These are phyloP conservation scores for Drosophila sp. DNA, from an alignment of 1,140 invertebrate genomes.

Conservation along the genomic window DNA sequence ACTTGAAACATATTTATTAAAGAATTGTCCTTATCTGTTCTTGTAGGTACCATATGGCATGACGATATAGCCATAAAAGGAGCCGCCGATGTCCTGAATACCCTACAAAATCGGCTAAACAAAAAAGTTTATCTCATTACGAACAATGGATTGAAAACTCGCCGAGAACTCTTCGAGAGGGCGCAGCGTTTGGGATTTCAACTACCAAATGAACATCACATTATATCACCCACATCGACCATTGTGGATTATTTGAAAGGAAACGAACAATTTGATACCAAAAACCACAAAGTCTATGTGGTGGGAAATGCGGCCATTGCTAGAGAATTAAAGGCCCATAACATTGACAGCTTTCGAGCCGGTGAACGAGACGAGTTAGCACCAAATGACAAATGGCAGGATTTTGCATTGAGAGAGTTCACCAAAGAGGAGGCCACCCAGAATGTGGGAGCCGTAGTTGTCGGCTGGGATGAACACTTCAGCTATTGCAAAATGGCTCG, in stretches of 20 bases:
- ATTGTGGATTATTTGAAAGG: constrained; percentile 91
- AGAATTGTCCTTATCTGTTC: neutral
- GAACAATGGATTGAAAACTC: constrained; percentile 96
- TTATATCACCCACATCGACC: constrained; percentile 93
- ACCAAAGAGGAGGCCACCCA: constrained; percentile 83
- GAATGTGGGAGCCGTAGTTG: constrained; percentile 94
- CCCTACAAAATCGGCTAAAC: constrained; percentile 87
- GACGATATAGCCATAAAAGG: constrained; percentile 88
- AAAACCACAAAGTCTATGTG: constrained; percentile 90
- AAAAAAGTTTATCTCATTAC: constrained; percentile 96
- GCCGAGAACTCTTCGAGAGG: constrained; percentile 91
- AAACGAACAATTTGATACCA: constrained; percentile 86
- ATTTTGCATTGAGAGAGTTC: constrained; percentile 75
- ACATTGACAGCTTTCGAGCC: constrained; percentile 90
- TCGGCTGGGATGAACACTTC: constrained; percentile 96
- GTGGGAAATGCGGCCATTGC: constrained; percentile 92
- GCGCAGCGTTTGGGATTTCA: constrained; percentile 89
- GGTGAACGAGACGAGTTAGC: constrained; percentile 83
- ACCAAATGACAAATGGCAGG: constrained; percentile 49
- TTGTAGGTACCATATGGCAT: constrained; percentile 92
- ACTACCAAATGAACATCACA: constrained; percentile 88
- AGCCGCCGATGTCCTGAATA: constrained; percentile 89
- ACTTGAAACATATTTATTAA: no score
- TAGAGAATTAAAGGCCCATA: constrained; percentile 90
- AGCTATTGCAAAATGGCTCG: constrained; percentile 95